Evolutionary conservation across 2,797 vertebrate species (phyloP).

Genomic region (Chaetophractus vellerosus): DNA sequence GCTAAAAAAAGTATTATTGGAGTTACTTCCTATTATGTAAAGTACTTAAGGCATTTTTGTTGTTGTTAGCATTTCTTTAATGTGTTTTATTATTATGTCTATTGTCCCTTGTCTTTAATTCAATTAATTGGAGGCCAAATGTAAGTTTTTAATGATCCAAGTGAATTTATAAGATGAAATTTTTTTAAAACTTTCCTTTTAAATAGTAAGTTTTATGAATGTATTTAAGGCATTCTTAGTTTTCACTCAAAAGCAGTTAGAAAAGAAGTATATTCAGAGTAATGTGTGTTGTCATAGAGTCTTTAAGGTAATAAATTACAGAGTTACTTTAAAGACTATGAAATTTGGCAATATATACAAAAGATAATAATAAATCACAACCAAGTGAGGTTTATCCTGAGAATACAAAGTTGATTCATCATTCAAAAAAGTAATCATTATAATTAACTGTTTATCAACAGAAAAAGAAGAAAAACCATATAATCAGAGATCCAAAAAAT

Average conservation of each 20-base stretch:
- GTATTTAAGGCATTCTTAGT: slow-evolving; percentile 47
- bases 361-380: background rate
- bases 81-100: background rate
- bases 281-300: background rate
- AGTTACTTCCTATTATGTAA: background rate
- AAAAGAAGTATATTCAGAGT: slow-evolving; percentile 30
- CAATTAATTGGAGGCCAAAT: background rate
- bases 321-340: too few species aligned
- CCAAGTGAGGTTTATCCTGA: background rate
- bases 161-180: background rate
- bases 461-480: slow-evolving; percentile 19
- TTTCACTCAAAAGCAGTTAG: slow-evolving; percentile 56
- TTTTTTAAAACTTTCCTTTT: background rate
- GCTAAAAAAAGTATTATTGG: background rate
- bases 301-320: background rate
- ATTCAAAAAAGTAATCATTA: background rate
- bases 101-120: background rate
- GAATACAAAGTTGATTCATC: background rate
- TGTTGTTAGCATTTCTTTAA: background rate
- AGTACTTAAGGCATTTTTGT: background rate
- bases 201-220: slow-evolving; percentile 30
- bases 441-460: background rate
- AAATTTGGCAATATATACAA: slow-evolving; percentile 34
- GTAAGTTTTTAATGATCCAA: background rate
- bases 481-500: slow-evolving; percentile 38